phyloP scores from a whole-genome alignment of 37 sponge, comb jelly and placozoan species.

The Spongilla lacustris region DNA sequence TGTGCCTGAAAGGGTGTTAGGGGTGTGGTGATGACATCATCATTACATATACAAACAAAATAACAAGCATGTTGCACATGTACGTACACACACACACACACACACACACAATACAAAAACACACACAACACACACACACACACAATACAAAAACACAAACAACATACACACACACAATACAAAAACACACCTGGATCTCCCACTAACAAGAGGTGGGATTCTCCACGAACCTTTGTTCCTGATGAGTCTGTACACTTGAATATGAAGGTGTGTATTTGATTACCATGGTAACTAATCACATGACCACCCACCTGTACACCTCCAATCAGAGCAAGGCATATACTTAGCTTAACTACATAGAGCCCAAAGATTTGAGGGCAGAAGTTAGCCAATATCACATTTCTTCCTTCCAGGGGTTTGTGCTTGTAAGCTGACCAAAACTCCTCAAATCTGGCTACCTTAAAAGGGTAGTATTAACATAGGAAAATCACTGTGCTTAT shows the following conservation, averaged over 20 bases:
- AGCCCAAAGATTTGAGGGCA: conserved; percentile 94
- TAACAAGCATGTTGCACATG: too few species aligned
- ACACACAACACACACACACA: too few species aligned
- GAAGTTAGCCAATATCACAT: conserved; percentile 79
- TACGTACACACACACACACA: too few species aligned
- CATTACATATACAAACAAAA: neutral
- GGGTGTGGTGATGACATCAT: too few species aligned
- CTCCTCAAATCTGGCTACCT: conserved; percentile 39
- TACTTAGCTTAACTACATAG: conserved; percentile 83
- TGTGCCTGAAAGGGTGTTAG: conserved; percentile 48
- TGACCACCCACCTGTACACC: conserved; percentile 82
- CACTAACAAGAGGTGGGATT: conserved; percentile 88
- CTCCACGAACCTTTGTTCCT: conserved; percentile 86
- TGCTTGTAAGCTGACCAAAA: conserved; percentile 35
- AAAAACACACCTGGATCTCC: conserved; percentile 92
- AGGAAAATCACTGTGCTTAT: too few species aligned
- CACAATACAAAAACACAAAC: too few species aligned
- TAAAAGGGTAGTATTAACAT: too few species aligned
- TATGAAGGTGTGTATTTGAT: too few species aligned
- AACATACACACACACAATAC: neutral
- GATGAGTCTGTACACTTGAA: conserved; percentile 65
- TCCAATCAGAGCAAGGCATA: conserved; percentile 82
- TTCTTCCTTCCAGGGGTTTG: conserved; percentile 71
- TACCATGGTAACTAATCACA: too few species aligned
- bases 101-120: conserved; percentile 24